phyloP scores from a whole-genome alignment of 2,797 vertebrate species.

The Anniella stebbinsi region DNA sequence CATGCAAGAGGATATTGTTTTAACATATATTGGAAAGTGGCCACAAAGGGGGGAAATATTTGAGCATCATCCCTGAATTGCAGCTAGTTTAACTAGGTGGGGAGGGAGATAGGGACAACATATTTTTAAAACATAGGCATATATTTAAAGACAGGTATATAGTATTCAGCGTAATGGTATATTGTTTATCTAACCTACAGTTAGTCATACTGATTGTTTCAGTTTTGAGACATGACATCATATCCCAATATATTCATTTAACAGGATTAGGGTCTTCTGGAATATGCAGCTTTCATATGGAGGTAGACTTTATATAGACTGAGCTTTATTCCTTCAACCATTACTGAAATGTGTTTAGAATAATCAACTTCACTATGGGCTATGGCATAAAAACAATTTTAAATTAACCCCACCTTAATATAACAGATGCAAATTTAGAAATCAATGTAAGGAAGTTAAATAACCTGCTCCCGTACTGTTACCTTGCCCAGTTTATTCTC shows the following conservation, averaged over 20 bases:
- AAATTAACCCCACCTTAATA: conserved; percentile 62
- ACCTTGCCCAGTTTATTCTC: conserved; percentile 44
- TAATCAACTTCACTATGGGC: conserved; percentile 63
- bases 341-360: conserved; percentile 58
- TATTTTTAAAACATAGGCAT: background rate
- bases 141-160: conserved; percentile 24
- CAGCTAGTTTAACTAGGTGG: background rate
- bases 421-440: conserved; percentile 58
- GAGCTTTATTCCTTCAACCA: conserved; percentile 49
- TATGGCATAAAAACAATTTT: conserved; percentile 57
- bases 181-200: conserved; percentile 45
- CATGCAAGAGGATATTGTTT: background rate
- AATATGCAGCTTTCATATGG: conserved; percentile 57
- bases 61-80: rapidly evolving
- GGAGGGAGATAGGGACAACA: background rate
- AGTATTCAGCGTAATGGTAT: conserved; percentile 45
- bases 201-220: conserved; percentile 53
- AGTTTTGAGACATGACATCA: conserved; percentile 44
- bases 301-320: conserved; percentile 44
- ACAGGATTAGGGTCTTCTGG: conserved; percentile 57
- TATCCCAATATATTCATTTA: conserved; percentile 50
- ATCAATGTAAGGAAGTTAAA: conserved; percentile 60
- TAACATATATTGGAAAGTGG: background rate
- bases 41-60: background rate
- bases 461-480: conserved; percentile 62